Percentiles rank a stretch among this genome's conserved stretches.
phyloP scores from a whole-genome alignment of 2,888 invertebrate genomes.

The Panopea generosa region DNA sequence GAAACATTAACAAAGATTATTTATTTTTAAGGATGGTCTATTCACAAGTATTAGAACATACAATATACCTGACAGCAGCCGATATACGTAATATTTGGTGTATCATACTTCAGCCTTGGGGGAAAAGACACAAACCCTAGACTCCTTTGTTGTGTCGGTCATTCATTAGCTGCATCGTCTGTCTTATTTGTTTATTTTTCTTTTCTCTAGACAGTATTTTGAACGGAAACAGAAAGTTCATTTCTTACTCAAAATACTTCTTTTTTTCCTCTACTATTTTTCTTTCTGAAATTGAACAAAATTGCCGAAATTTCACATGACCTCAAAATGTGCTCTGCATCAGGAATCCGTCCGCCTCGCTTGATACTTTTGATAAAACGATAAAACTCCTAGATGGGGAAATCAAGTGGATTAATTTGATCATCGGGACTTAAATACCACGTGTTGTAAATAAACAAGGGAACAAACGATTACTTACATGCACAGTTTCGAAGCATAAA shows the following conservation, averaged over 20 bases:
- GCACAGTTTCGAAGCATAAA: conserved; percentile 31
- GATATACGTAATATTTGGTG: no score
- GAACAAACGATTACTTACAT: conserved; percentile 33
- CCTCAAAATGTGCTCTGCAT: neutral
- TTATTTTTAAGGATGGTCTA: no score
- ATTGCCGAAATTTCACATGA: neutral
- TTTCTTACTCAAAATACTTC: no score
- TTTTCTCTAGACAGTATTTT: neutral
- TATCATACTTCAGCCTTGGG: no score
- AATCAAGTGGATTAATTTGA: conserved; percentile 18
- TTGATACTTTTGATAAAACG: neutral
- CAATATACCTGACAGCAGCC: no score
- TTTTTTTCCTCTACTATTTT: no score
- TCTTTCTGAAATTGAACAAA: no score
- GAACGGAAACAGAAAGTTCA: neutral
- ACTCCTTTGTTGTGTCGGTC: no score
- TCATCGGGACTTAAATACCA: conserved; percentile 18
- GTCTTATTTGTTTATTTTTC: neutral
- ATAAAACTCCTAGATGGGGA: neutral
- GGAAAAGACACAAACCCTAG: no score
- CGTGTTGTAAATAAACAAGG: conserved; percentile 59
- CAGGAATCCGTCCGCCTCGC: neutral
- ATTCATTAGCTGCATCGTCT: no score
- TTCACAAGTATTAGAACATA: no score
- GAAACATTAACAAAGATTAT: no score